Evolutionary conservation across 23 tunicate species (phyloP), one percentile per base, ranked within the genome.

Genomic region (Halocynthia roretzi): DNA sequence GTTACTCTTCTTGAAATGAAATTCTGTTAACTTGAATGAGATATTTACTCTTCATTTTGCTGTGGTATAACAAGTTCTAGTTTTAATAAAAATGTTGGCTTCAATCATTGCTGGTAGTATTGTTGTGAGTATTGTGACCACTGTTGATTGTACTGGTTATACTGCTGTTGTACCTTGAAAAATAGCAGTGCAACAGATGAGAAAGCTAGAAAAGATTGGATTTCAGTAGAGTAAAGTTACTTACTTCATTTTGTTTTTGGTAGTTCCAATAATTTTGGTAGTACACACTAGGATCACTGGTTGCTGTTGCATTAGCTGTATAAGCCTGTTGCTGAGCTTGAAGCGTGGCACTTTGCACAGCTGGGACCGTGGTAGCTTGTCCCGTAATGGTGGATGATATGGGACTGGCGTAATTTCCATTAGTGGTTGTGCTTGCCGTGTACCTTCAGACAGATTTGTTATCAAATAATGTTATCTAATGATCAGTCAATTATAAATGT

Each of bases 191-290:
- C 11, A 12, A 21, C 71, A 67, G 22, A 31, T 31, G 44, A 31
- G 44, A 31, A 21, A 67, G 17, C 17, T 67, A 4, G 18, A 12
- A 21, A 12, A 21, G 22, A 67, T 17, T 67, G 22, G 22, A 2
- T 67, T 12, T 5, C 21, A n/a, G 21, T 15, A 14, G 12, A 67
- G 11, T 1, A 11, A 19, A 48, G 19, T 0, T 67, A 15, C 76
- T 74, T 54, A 56, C 78, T 10, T 74, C 78, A 14, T 62, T 62
- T 21, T 82, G 19, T 52, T 85, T 80, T 50, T 83, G 87, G 58
- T 89, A 89, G 61, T 89, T 89, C 96, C 96, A 89, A 67, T 89
- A 89, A 63, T 77, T 80, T 67, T 88, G 95, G 72, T 88, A 88
- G 57, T 88, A 88, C 61, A 88, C 44, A 51, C 75, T 79, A 7